Conservation (phyloP, 2,113 vertebrate species). For the Aptenodytes forsteri region DNA sequence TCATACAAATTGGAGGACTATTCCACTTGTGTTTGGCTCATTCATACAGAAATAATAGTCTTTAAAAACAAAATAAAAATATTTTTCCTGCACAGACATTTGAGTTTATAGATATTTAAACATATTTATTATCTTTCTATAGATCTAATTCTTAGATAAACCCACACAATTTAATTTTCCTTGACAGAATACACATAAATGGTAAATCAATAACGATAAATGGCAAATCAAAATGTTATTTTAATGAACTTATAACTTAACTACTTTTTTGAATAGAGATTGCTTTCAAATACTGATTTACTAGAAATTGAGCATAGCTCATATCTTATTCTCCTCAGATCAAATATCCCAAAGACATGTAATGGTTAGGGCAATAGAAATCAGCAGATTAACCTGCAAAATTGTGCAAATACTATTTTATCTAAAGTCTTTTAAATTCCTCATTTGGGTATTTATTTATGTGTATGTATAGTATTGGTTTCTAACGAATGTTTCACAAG, state of each 20-base stretch:
- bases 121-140: neutral
- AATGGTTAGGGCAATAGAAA: neutral
- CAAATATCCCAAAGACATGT: neutral
- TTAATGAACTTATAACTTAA: neutral
- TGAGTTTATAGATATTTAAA: neutral
- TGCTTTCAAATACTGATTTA: neutral
- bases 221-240: neutral
- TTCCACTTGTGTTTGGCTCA: neutral
- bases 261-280: neutral
- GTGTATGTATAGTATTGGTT: neutral
- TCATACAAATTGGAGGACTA: neutral
- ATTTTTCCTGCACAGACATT: neutral
- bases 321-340: neutral
- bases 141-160: neutral
- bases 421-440: neutral
- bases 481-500: neutral
- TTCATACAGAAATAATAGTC: neutral
- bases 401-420: neutral
- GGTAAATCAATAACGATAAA: neutral
- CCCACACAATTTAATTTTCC: neutral
- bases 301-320: neutral
- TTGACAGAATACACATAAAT: neutral
- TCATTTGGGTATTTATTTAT: neutral
- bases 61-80: neutral
- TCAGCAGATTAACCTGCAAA: neutral